Conservation (phyloP, 2,113 vertebrate species). For the Myotis yumanensis region DNA sequence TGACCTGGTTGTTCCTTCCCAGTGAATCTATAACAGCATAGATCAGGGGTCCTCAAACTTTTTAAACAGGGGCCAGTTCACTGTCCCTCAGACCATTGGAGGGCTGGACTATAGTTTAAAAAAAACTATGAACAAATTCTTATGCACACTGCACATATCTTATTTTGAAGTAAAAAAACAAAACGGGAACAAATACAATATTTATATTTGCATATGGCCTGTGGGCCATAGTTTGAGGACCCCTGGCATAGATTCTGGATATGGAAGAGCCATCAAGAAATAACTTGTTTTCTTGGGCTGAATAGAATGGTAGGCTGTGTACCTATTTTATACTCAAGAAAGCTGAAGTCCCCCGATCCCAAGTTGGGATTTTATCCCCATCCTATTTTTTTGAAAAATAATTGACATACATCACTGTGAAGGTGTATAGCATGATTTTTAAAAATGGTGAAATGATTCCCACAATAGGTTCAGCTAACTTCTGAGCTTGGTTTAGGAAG, state of each 20-base stretch:
- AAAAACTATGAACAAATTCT: no score
- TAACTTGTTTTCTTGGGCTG: neutral
- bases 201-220: no score
- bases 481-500: neutral
- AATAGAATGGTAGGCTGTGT: neutral
- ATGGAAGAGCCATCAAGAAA: neutral
- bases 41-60: neutral
- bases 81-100: no score
- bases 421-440: neutral
- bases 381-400: neutral
- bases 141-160: no score
- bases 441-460: neutral
- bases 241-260: neutral
- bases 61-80: no score
- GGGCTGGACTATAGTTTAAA: no score
- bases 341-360: neutral
- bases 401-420: neutral
- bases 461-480: neutral
- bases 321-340: neutral
- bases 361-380: neutral
- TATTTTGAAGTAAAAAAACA: no score
- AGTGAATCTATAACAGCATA: neutral
- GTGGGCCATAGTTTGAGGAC: no score
- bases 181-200: no score
- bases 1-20: neutral